These are phyloP conservation scores for Lethrus apterus DNA, from an alignment of 1,140 invertebrate genomes.

Conservation along the genomic window DNA sequence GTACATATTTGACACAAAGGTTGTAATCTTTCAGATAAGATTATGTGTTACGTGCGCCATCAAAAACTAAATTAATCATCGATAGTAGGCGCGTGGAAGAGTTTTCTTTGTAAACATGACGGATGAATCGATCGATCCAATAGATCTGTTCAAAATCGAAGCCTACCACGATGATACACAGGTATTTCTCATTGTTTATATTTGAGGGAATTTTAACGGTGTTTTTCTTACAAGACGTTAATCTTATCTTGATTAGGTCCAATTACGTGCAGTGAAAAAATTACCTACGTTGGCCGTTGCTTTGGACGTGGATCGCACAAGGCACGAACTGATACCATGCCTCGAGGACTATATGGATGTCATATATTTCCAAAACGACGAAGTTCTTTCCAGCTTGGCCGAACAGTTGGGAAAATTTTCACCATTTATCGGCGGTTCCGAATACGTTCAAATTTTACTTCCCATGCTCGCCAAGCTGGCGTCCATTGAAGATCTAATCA, in stretches of 20 bases:
- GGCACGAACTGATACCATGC: constrained; percentile 28
- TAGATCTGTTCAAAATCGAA: constrained; percentile 9
- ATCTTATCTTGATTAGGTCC: constrained; percentile 19
- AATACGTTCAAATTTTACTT: constrained; percentile 26
- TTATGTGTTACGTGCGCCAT: no score
- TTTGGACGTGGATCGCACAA: constrained; percentile 25
- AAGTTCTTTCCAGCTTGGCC: constrained; percentile 25
- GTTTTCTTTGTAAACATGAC: no score
- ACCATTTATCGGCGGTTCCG: constrained; percentile 30
- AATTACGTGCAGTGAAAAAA: constrained; percentile 25
- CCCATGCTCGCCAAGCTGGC: constrained; percentile 26
- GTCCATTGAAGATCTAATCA: constrained; percentile 26
- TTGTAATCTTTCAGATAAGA: no score
- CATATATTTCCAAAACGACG: constrained; percentile 24
- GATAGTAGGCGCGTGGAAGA: no score
- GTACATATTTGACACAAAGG: no score
- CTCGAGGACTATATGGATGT: constrained; percentile 22
- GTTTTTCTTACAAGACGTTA: neutral
- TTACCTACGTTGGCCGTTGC: constrained; percentile 26
- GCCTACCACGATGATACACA: constrained; percentile 7
- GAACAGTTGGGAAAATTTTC: constrained; percentile 30
- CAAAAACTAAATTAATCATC: no score
- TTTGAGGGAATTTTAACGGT: constrained; percentile 4
- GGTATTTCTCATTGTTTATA: neutral
- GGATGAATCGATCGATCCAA: constrained; percentile 2